Conservation (phyloP, 2,113 vertebrate species). For the Cynoglossus semilaevis region DNA sequence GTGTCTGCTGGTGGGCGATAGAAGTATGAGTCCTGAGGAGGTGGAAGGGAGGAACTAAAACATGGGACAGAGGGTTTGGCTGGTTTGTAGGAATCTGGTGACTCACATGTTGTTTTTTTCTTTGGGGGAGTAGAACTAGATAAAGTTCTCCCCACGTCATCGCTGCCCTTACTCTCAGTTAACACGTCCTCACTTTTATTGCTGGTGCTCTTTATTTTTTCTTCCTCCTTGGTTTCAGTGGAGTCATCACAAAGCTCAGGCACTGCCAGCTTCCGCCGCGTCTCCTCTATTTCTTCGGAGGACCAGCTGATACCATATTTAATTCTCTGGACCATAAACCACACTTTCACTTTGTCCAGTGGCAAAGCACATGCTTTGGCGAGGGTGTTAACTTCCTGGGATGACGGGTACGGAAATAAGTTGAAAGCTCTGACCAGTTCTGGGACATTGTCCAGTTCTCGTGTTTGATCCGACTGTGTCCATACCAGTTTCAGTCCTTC, state of each 20-base stretch:
- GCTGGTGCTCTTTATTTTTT: slow-evolving; percentile 32
- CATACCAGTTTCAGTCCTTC: slow-evolving; percentile 87
- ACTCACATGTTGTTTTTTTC: slow-evolving; percentile 65
- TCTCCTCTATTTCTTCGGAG: slow-evolving; percentile 89
- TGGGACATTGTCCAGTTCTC: slow-evolving; percentile 83
- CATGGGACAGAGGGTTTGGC: slow-evolving; percentile 58
- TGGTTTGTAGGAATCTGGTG: slow-evolving; percentile 66
- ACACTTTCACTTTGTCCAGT: slow-evolving; percentile 89
- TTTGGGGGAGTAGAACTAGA: slow-evolving; percentile 35
- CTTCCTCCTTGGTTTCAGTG: slow-evolving; percentile 38
- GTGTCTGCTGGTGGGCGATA: slow-evolving; percentile 68
- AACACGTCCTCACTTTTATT: slow-evolving; percentile 42
- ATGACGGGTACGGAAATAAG: slow-evolving; percentile 87
- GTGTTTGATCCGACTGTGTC: slow-evolving; percentile 86
- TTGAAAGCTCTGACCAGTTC: slow-evolving; percentile 87
- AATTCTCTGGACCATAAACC: slow-evolving; percentile 92
- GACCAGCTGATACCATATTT: slow-evolving; percentile 93
- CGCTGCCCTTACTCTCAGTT: slow-evolving; percentile 36
- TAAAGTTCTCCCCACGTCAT: slow-evolving; percentile 31
- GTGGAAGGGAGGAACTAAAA: slow-evolving; percentile 75
- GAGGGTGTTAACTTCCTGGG: slow-evolving; percentile 81
- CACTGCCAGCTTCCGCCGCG: slow-evolving; percentile 75
- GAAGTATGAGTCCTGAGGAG: slow-evolving; percentile 77
- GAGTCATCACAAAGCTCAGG: slow-evolving; percentile 52
- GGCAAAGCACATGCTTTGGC: slow-evolving; percentile 81